Percentiles rank a stretch among this genome's conserved stretches.
These are phyloP conservation scores for Eumerus sabulonum DNA, from an alignment of 2,888 invertebrate species.

Conservation along the genomic window DNA sequence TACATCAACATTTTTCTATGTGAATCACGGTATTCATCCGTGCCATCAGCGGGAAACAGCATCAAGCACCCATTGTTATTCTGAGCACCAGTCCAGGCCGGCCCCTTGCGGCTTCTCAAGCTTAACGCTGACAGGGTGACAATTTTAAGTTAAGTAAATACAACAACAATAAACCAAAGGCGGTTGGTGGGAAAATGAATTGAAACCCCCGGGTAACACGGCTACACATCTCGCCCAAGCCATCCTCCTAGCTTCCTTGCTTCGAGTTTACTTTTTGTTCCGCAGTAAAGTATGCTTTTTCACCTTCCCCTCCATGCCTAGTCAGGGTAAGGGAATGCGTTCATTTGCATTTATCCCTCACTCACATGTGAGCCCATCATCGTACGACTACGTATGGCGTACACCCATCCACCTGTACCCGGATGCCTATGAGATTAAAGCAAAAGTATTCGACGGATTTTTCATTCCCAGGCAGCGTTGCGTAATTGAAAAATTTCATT, in stretches of 20 bases:
- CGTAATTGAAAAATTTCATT: slow-evolving; percentile 48
- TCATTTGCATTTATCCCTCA: slow-evolving; percentile 40
- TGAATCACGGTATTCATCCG: slow-evolving; percentile 12
- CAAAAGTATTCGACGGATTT: slow-evolving; percentile 32
- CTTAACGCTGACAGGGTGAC: too few species aligned
- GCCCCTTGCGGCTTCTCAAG: slow-evolving; percentile 28
- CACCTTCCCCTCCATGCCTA: background rate
- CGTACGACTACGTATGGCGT: background rate
- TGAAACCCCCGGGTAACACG: slow-evolving; percentile 11
- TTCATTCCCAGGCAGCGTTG: slow-evolving; percentile 32
- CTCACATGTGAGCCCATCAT: slow-evolving; percentile 7
- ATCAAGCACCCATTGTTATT: slow-evolving; percentile 6
- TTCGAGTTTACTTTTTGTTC: background rate
- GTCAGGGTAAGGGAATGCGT: slow-evolving; percentile 6
- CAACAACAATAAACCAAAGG: too few species aligned
- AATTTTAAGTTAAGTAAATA: too few species aligned
- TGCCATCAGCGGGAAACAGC: background rate
- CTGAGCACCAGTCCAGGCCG: slow-evolving; percentile 19
- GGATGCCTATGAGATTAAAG: too few species aligned
- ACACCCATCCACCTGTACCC: background rate
- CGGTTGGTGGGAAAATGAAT: slow-evolving; percentile 24
- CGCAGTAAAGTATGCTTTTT: slow-evolving; percentile 15
- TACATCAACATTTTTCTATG: slow-evolving; percentile 9
- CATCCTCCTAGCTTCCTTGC: background rate
- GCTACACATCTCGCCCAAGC: background rate